Evolutionary conservation across 2,888 invertebrate species (phyloP), one percentile per base, ranked within the genome.

Genomic region (Entomobrya multifasciata): DNA sequence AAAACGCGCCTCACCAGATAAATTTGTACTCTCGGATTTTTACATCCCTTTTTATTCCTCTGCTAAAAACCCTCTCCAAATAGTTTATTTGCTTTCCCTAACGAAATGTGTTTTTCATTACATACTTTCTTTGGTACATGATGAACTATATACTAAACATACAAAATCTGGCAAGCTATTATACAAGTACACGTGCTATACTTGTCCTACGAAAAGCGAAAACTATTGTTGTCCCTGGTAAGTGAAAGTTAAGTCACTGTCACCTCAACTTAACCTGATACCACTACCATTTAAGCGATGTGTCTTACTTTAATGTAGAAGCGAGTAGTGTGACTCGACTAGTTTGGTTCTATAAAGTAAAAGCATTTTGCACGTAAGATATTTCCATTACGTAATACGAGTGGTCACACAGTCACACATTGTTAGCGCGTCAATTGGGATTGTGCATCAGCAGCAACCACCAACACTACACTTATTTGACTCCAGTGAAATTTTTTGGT

Each of bases 371-470:
- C 5, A n/a, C 8, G n/a, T 62, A 36, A 44, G 22, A 70, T 15
- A 47, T 70, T 25, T n/a, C 44, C 47, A 70, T 70, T 70, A 47
- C 70, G 70, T 70, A 70, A 70, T 44, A 47, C 15, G 13, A 70
- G 22, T 27, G 47, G 44, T 70, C 47, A 70, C 70, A 70, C 44
- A 47, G 70, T 70, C 70, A 22, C 70, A 44, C 70, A 77, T 77
- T 77, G 77, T 57, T 77, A 77, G 36, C 77, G 55, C 77, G 77
- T 57, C 57, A 77, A 57, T 20, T 77, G 36, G 52, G 8, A 36
- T 6, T 8, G 4, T 36, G 36, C 36, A 36, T 36, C 36, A 36
- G 47, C 15, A 17, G 25, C 1, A 27, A 30, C 8, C 15, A 70
- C 70, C 57, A 15, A 44, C 70, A 47, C 25, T 11, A 25, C 70